Evolutionary conservation across 2,888 invertebrate species (phyloP).

Genomic region (Standfussiana lucernea): DNA sequence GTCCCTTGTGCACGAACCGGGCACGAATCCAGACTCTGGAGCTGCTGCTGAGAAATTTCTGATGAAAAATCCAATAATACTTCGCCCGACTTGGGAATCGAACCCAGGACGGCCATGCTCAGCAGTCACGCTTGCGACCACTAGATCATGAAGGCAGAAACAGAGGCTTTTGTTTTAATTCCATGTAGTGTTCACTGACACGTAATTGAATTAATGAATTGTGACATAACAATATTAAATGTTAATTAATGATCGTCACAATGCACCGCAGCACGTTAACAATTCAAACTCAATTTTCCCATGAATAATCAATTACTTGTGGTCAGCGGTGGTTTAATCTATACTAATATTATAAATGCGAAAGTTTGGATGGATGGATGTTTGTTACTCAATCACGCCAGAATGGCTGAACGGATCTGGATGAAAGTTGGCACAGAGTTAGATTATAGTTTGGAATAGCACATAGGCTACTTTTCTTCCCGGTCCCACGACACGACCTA

Average conservation of each 20-base stretch:
- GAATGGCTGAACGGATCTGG: too few relatives aligned
- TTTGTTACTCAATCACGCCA: too few relatives aligned
- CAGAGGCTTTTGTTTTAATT: slow-evolving; percentile 25
- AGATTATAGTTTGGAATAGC: too few relatives aligned
- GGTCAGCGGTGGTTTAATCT: slow-evolving; percentile 5
- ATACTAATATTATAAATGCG: too few relatives aligned
- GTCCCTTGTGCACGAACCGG: neutral
- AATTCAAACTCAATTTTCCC: slow-evolving; percentile 40
- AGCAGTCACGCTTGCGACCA: neutral
- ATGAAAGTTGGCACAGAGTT: too few relatives aligned
- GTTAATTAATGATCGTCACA: slow-evolving; percentile 26
- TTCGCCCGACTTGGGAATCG: neutral
- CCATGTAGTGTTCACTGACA: slow-evolving; percentile 26
- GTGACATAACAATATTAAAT: slow-evolving; percentile 30
- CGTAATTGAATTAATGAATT: slow-evolving; percentile 36
- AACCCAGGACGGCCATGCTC: neutral
- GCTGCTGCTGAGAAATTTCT: neutral
- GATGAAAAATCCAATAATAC: neutral
- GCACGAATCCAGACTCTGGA: neutral
- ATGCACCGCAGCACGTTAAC: slow-evolving; percentile 19
- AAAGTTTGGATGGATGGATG: too few relatives aligned
- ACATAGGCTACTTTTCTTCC: too few relatives aligned
- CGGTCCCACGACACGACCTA: too few relatives aligned
- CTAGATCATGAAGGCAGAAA: neutral
- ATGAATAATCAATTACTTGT: slow-evolving; percentile 41